Evolutionary conservation across 2,113 vertebrate species (phyloP), one percentile per base, ranked within the genome.

Genomic region (Mirounga angustirostris): DNA sequence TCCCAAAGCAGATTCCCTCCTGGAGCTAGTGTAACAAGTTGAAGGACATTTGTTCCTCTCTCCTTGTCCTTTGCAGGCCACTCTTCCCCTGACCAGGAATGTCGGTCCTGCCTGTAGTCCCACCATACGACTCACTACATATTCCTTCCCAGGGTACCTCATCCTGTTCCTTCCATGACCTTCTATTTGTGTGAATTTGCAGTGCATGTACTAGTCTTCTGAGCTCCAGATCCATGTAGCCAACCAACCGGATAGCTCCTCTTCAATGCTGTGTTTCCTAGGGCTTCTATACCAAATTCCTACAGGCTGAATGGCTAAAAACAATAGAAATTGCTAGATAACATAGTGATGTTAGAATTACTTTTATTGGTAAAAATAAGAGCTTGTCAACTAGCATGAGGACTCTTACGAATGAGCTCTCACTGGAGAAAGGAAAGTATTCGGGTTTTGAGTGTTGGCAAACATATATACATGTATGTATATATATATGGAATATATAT

Each of bases 41-140:
- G 2, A 46, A 46, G 16, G 26, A 50, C 15, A 2, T 52, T 46
- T 6, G 0, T 74, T 87, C 52, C 15, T 81, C 63, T 87, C 14
- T 40, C 80, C 36, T 78, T 43, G n/a, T n/a, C 30, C 36, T 36
- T 52, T n/a, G 46, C 65, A 36, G 63, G 6, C 12, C 6, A 21
- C n/a, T 71, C 65, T 74, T 52, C 11, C 43, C 52, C 67, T 71
- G 7, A 13, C 40, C 28, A 33, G 30, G 11, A 54, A 26, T 24
- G n/a, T 2, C 59, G 33, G 16, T 24, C 73, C 56, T 71, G 21
- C 30, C 19, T 22, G 0, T 0, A 14, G 16, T 36, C 18, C 33
- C 6, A 4, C 21, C 11, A 28, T 24, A 3, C 3, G 2, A 5
- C 33, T 24, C 21, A 56, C 58, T 30, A 0, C 15, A 11, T 26